phyloP scores from a whole-genome alignment of 2,113 vertebrate species.

The Octodon degus region DNA sequence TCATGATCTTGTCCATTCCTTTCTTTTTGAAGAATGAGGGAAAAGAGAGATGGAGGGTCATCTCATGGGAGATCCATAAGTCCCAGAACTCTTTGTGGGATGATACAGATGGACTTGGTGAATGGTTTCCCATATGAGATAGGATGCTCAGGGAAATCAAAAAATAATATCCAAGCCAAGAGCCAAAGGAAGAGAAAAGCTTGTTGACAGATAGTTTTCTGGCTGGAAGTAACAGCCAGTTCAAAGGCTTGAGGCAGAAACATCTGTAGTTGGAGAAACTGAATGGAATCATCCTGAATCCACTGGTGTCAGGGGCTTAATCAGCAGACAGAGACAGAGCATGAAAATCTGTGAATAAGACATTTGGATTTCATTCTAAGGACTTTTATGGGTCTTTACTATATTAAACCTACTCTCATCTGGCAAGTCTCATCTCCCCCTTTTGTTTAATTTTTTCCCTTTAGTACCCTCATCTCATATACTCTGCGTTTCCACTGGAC shows the following conservation, averaged over 20 bases:
- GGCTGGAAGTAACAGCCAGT: neutral
- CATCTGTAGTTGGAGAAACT: neutral
- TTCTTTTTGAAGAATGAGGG: neutral
- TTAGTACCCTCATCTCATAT: neutral
- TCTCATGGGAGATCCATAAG: neutral
- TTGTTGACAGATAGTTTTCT: neutral
- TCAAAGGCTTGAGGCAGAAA: neutral
- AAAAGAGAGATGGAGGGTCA: neutral
- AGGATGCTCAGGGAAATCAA: neutral
- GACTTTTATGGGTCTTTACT: neutral
- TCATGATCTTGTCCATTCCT: neutral
- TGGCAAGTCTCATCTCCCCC: neutral
- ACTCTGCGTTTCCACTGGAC: neutral
- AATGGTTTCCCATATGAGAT: neutral
- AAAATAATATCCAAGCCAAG: neutral
- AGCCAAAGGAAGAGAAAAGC: neutral
- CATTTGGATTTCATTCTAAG: constrained; percentile 29
- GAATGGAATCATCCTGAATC: neutral
- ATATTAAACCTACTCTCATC: neutral
- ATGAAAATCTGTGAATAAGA: neutral
- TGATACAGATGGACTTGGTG: neutral
- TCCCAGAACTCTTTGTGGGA: neutral
- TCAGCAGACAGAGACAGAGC: neutral
- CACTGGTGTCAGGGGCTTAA: neutral
- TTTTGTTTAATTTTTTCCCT: neutral